These are phyloP conservation scores for Donacobius atricapilla DNA, from an alignment of 2,113 vertebrate genomes.

Conservation along the genomic window DNA sequence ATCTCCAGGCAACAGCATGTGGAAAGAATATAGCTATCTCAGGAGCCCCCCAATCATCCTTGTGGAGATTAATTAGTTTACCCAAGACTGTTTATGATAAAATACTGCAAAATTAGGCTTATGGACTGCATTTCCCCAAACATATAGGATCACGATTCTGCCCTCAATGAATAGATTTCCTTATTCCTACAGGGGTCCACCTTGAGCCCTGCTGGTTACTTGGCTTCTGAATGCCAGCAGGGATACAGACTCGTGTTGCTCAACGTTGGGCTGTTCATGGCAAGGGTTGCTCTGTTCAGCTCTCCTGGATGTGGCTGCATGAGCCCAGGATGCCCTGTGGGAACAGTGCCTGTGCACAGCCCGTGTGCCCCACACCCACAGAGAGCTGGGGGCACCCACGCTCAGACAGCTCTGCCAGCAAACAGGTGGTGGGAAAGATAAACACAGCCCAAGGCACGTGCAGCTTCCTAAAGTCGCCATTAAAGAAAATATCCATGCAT, in stretches of 20 bases:
- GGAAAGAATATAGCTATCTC: not conserved
- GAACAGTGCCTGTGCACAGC: not conserved
- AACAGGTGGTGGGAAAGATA: not conserved
- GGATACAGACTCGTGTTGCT: not conserved
- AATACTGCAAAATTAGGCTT: not conserved
- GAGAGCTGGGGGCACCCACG: rapidly evolving
- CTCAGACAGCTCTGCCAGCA: not conserved
- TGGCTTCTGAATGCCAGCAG: not conserved
- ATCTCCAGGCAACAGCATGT: not conserved
- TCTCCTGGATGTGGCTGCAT: not conserved
- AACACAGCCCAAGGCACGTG: not conserved
- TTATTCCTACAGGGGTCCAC: not conserved
- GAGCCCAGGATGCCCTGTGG: not conserved
- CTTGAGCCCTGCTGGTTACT: not conserved
- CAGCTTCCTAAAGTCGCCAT: not conserved
- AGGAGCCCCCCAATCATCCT: not conserved
- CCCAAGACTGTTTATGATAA: not conserved
- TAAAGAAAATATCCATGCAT: not conserved
- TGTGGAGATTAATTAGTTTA: not conserved
- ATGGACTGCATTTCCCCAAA: not conserved
- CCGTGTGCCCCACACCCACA: not conserved
- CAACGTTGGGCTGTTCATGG: not conserved
- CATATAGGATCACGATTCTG: not conserved
- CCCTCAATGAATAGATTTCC: not conserved
- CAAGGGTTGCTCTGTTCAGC: rapidly evolving